Conservation (phyloP, 2,797 vertebrate genomes). For the Oreochromis grahami region DNA sequence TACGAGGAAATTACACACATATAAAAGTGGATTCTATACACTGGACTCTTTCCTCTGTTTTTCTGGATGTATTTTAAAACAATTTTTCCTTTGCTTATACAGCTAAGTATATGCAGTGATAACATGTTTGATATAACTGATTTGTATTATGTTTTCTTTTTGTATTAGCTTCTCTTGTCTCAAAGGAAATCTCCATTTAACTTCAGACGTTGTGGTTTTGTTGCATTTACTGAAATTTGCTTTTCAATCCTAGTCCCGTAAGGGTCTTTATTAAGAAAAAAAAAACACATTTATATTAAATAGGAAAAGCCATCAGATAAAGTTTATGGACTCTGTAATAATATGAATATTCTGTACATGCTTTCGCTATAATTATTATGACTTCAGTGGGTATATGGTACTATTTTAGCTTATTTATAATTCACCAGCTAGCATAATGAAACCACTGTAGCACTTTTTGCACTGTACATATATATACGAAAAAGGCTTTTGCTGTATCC, state of each 20-base stretch:
- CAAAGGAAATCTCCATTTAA: neutral
- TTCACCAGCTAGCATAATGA: conserved; percentile 64
- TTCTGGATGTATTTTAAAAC: conserved; percentile 20
- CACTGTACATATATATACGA: conserved; percentile 71
- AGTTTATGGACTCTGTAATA: conserved; percentile 23
- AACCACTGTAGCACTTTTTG: conserved; percentile 78
- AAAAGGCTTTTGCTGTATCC: conserved; percentile 51
- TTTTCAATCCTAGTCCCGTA: conserved; percentile 5
- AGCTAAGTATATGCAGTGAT: conserved; percentile 37
- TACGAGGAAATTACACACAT: neutral
- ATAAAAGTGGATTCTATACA: conserved; percentile 29
- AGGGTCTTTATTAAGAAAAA: conserved; percentile 11
- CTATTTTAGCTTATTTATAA: conserved; percentile 71
- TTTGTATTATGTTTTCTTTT: conserved; percentile 26
- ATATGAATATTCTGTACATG: conserved; percentile 49
- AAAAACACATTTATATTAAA: conserved; percentile 23
- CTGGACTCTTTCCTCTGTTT: conserved; percentile 34
- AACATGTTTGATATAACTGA: conserved; percentile 40
- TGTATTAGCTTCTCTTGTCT: conserved; percentile 23
- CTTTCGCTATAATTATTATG: conserved; percentile 36
- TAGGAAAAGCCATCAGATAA: conserved; percentile 55
- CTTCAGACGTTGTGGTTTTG: neutral
- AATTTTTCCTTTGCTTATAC: conserved; percentile 6
- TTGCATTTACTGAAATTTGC: conserved; percentile 2
- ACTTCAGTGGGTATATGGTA: conserved; percentile 40